Percentiles rank a stretch among this genome's conserved stretches.
Conservation (phyloP, 1,140 invertebrate genomes). For the Frieseomelitta varia region DNA sequence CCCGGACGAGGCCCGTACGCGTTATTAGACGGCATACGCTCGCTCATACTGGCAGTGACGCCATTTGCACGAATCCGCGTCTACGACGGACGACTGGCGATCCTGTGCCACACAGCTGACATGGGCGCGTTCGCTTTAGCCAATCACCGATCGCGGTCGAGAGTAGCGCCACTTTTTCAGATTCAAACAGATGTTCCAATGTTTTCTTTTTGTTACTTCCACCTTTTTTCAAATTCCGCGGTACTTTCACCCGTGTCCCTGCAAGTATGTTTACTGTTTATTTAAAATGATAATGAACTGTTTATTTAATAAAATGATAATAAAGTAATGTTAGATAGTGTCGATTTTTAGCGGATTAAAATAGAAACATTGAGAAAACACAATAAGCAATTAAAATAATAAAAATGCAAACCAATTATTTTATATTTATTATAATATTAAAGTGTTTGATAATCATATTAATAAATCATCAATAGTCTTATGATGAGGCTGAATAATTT, state of each 20-base stretch:
- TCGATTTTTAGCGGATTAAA: not conserved
- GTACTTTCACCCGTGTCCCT: not conserved
- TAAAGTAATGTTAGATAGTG: too few relatives aligned
- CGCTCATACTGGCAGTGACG: constrained; percentile 68
- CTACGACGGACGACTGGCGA: constrained; percentile 42
- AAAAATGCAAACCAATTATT: not conserved
- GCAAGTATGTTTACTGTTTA: not conserved
- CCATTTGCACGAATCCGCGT: constrained; percentile 65
- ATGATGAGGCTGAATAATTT: not conserved
- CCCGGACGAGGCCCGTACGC: constrained; percentile 70
- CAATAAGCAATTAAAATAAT: not conserved
- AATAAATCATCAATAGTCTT: not conserved
- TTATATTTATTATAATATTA: not conserved
- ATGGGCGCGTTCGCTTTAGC: constrained; percentile 19
- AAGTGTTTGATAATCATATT: not conserved
- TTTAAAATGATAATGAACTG: too few relatives aligned
- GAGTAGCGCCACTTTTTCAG: not conserved
- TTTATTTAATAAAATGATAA: too few relatives aligned
- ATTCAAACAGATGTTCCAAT: not conserved
- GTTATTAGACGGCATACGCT: constrained; percentile 66
- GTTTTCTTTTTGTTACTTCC: not conserved
- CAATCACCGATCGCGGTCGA: not conserved
- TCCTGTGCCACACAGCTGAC: constrained; percentile 55
- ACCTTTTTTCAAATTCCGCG: not conserved
- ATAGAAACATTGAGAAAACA: not conserved